Evolutionary conservation across 92 coral and sea anemone genomes (phyloP), one percentile per base, ranked within the genome.

Genomic region (Blastomussa wellsi): DNA sequence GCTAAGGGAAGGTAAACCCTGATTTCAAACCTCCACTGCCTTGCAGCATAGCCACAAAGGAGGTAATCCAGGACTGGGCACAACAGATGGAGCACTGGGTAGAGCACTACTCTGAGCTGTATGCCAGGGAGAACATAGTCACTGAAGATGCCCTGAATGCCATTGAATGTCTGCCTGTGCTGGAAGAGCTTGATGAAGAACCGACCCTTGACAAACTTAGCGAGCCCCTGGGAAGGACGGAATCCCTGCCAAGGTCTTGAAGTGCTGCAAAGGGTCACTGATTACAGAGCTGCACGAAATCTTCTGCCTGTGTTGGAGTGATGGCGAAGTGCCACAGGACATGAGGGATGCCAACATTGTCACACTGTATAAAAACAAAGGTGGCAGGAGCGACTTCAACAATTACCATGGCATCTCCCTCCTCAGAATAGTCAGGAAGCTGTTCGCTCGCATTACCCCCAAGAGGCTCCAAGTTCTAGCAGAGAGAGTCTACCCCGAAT

Each of bases 361-460:
- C 22, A 90, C 86, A 66, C 89, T 88, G 49, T 88, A 88, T 48
- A 88, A 91, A 44, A 88, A 85, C 90, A 91, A 89, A 78, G 86
- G 92, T 0, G 89, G 85, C 83, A 37, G 90, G 9, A 49, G 65
- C 2, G 79, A 47, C 64, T 28, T 62, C 79, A 76, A 44, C 44
- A 76, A 76, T 28, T 76, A 76, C 29, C 64, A 86, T 16, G 84
- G 85, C 71, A 85, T 91, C 53, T 88, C 95, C 16, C 88, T 82
- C 5, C 86, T 92, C 1, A 44, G 87, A 80, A 86, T 92, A 4
- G 85, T 48, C 11, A 90, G 92, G 17, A 49, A 49, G 55, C 19
- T 49, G 17, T 49, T 49, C 16, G 55, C 55, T 19, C 20, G 55
- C 19, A 4, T 49, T 15, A 19, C 55, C 12, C 55, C 3, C 3